phyloP scores from a whole-genome alignment of 2,113 vertebrate species.

The Labrus mixtus region DNA sequence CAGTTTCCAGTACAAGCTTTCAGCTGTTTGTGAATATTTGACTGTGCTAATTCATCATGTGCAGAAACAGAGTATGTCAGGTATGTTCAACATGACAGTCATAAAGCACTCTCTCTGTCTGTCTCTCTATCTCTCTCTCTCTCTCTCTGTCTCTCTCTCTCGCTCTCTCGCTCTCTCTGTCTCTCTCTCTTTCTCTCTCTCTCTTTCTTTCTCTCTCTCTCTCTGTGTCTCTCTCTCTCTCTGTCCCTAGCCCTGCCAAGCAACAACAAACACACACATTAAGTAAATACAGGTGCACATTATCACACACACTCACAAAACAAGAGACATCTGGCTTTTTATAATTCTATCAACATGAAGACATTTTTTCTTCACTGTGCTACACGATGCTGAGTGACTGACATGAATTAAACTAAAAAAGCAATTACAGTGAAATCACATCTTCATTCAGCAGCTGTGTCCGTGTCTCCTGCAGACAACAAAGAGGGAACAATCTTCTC shows the following conservation, averaged over 20 bases:
- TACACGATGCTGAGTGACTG: background rate
- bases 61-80: constrained; percentile 40
- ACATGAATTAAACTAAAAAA: constrained; percentile 6
- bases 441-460: background rate
- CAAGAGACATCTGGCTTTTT: constrained; percentile 10
- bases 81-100: constrained; percentile 53
- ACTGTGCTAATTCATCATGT: constrained; percentile 23
- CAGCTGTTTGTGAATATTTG: constrained; percentile 43
- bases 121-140: constrained; percentile 14
- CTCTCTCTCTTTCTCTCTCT: constrained; percentile 20
- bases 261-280: constrained; percentile 8
- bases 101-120: constrained; percentile 22
- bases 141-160: constrained; percentile 18
- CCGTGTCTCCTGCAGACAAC: background rate
- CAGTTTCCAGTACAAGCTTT: constrained; percentile 50
- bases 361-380: constrained; percentile 6
- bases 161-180: constrained; percentile 1
- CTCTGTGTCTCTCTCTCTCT: constrained; percentile 18
- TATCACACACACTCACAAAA: constrained; percentile 5
- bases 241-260: constrained; percentile 5
- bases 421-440: background rate
- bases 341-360: background rate
- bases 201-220: background rate
- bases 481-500: background rate
- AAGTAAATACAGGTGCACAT: background rate